Base-by-base conservation (phyloP, 2,113 vertebrate species). In the Sisor rabdophorus region DNA sequence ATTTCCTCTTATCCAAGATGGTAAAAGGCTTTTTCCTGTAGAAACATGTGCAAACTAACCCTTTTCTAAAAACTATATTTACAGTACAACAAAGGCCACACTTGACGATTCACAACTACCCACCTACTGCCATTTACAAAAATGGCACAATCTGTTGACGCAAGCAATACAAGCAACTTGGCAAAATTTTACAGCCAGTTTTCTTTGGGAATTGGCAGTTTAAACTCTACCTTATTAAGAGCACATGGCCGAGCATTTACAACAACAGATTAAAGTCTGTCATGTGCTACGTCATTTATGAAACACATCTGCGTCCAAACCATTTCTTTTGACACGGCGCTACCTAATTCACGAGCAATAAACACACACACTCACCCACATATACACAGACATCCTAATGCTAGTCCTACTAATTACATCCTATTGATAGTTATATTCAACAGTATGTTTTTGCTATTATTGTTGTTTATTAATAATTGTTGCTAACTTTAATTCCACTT, bases 161-260 rank as follows among this genome's bases (percentile, higher is more conserved):
- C 47, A 30, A 55, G n/a, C 50, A 36, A 24, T 0, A 11, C 26
- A 3, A 58, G 53, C 36, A 44, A 26, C n/a, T 28, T 15, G 22
- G 26, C 28, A 50, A 12, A 22, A n/a, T 59, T 56, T 60, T 4
- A 22, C 9, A 24, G 54, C 19, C 22, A 13, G 26, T 7, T 77
- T 58, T 70, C 28, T 65, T 44, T n/a, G 20, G 17, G 61, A 61
- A 71, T 56, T 44, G 36, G 47, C 22, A 93, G 89, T 92, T 87
- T 88, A 91, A 90, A 92, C 89, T 90, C 72, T 81, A 86, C 87
- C 88, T 86, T 81, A 84, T 86, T 89, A 80, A 83, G 87, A 80
- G 82, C 86, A 88, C 88, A 91, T 91, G 91, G 91, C 93, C 91
- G 93, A 90, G 81, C 88, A 91, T 91, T 94, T 92, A 95, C 91